A percentile compares a stretch with the other conserved stretches of the same genome.
phyloP scores from a whole-genome alignment of 1,140 invertebrate species.

The Caenorhabditis briggsae region DNA sequence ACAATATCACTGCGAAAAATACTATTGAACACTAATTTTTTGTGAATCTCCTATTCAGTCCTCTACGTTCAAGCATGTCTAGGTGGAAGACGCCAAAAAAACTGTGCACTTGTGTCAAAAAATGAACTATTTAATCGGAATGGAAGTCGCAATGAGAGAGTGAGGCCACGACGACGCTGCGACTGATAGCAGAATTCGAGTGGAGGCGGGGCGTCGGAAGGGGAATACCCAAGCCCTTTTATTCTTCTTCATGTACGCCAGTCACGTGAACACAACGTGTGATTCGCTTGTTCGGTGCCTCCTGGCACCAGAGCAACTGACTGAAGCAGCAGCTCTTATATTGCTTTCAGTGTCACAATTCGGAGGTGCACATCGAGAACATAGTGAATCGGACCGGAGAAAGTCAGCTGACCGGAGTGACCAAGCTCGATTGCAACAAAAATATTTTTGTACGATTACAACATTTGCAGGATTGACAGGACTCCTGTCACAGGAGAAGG shows the following conservation, averaged over 20 bases:
- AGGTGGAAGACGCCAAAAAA: not conserved
- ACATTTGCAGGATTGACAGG: not conserved
- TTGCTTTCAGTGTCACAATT: not conserved
- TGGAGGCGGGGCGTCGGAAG: constrained; percentile 11
- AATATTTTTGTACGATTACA: constrained; percentile 43
- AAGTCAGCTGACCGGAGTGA: constrained; percentile 35
- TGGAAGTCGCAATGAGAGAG: not conserved
- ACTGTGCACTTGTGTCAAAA: constrained; percentile 30
- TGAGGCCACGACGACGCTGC: not conserved
- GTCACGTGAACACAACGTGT: constrained; percentile 49
- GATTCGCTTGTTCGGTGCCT: constrained; percentile 4
- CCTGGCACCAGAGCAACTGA: constrained; percentile 35
- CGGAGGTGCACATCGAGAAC: constrained; percentile 33
- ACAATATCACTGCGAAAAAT: no score
- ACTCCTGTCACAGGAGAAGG: no score
- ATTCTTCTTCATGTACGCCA: not conserved
- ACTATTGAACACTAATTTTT: not conserved
- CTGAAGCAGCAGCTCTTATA: not conserved
- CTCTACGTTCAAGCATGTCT: not conserved
- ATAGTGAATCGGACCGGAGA: not conserved
- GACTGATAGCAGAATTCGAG: constrained; percentile 15
- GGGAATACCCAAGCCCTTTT: constrained; percentile 44
- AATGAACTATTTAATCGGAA: constrained; percentile 5
- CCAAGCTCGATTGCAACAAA: not conserved
- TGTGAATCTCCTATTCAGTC: not conserved